Base-by-base conservation (phyloP, 1,140 invertebrate genomes). In the Eciton burchellii region DNA sequence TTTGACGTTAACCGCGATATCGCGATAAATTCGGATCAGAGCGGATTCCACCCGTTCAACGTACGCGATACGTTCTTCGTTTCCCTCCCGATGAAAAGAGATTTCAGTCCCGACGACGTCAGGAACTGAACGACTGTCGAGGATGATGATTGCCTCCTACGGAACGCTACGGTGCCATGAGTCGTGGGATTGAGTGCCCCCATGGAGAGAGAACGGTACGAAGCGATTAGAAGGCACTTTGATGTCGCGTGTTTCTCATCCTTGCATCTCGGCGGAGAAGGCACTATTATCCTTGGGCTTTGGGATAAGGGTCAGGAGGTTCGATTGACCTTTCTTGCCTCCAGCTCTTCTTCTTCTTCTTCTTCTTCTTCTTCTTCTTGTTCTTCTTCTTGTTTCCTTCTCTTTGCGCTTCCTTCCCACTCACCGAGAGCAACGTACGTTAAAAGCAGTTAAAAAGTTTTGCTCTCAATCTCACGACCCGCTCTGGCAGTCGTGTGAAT, bases 391-490 rank as follows among this genome's bases (percentile, higher is more conserved):
- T n/a, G n/a, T n/a, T n/a, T n/a, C n/a, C 70, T 52, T 16, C 47
- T 57, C 11, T 4, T 47, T 63, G 3, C 24, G 12, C 26, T 47
- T 43, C 62, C 6, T 68, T 68, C 49, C 63, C 49, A 29, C 74
- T 79, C 74, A 11, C 41, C 47, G 52, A 54, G 65, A 52, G 49
- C 16, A 24, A 63, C 45, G 63, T 74, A 81, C 47, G 77, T 68
- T 57, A 49, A 52, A 81, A 82, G 79, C 89, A 83, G 82, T 88
- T 89, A 86, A 85, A 89, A 84, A 84, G 73, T 89, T 81, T 70
- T 52, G 73, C 79, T 85, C 84, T 74, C 86, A 81, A 89, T 90
- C 88, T 88, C 86, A 84, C 82, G 88, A 84, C 76, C 73, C 77
- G 73, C 43, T 79, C 66, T 86, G 66, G 49, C 66, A 59, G 65